Evolutionary conservation across 2,888 invertebrate species (phyloP), one percentile per base, ranked within the genome.

Genomic region (Meghimatium bilineatum): DNA sequence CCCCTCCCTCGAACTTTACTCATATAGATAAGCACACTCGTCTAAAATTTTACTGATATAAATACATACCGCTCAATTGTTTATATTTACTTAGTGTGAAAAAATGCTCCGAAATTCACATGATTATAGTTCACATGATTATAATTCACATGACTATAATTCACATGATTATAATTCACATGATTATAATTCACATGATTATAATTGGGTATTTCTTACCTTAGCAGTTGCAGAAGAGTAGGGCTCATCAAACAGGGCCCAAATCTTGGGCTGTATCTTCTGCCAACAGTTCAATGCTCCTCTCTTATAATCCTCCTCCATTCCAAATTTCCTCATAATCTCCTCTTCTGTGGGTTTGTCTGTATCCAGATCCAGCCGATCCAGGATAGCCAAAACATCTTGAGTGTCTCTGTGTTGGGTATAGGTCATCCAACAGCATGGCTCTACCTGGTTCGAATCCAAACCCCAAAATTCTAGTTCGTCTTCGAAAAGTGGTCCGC

Each of bases 371-470:
- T 99, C 99, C 92, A 99, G 95, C 87, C 98, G 96, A 95, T 99
- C 99, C 92, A 99, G 95, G 86, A 99, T 99, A 84, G 98, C 98
- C 93, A 99, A 95, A 80, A 99, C 99, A 95, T 99, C 99, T 95
- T 99, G 99, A 85, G 99, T 99, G 95, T 99, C 99, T 91, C 97
- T 96, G 89, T 94, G 94, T 96, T 86, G 97, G 6, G 95, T 95
- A 91, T 99, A 99, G 20, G 99, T 99, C 99, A 99, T 99, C 99
- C 99, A 99, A 94, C 99, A 99, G 94, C 99, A 99, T 10, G 99
- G 99, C 94, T 99, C 99, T 91, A 99, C 99, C 92, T 99, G 99
- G 95, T 99, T 99, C 63, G 99, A 97, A 94, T 99, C 99, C 89
- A 99, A 95, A 26, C 99, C 99, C 99, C 99, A 99, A 94, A 98